Conservation (phyloP, 2,888 invertebrate species). For the Limenitis arthemis region DNA sequence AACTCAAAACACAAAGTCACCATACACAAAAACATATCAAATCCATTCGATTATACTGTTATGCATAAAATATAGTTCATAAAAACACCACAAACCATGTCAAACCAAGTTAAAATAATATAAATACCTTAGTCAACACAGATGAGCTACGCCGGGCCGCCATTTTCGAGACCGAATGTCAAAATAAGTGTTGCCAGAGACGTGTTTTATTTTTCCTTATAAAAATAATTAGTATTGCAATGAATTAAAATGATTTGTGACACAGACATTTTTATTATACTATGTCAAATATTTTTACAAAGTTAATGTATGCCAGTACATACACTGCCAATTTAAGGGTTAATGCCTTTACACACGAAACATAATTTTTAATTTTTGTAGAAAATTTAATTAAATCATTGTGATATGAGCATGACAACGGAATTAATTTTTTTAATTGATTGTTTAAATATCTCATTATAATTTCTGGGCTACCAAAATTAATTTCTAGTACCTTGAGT, state of each 20-base stretch:
- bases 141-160: slow-evolving; percentile 12
- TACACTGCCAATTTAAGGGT: slow-evolving; percentile 1
- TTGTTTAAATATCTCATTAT: too few species aligned
- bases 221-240: slow-evolving; percentile 3
- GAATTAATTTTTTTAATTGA: too few species aligned
- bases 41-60: slow-evolving; percentile 10
- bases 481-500: too few species aligned
- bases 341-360: too few species aligned
- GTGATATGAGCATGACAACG: too few species aligned
- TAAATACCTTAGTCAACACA: slow-evolving; percentile 13
- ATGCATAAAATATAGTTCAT: slow-evolving; percentile 14
- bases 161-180: slow-evolving; percentile 11
- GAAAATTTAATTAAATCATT: too few species aligned
- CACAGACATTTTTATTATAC: neutral
- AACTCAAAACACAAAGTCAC: slow-evolving; percentile 5
- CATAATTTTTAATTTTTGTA: too few species aligned
- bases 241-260: slow-evolving; percentile 1
- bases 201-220: slow-evolving; percentile 4
- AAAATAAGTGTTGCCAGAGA: slow-evolving; percentile 7
- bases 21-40: slow-evolving; percentile 13
- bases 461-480: too few species aligned
- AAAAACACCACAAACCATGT: slow-evolving; percentile 11
- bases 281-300: slow-evolving; percentile 1
- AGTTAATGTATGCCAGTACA: slow-evolving; percentile 1
- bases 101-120: slow-evolving; percentile 7